Evolutionary conservation across 2,797 vertebrate species (phyloP), one percentile per base, ranked within the genome.

Genomic region (Carapus acus): DNA sequence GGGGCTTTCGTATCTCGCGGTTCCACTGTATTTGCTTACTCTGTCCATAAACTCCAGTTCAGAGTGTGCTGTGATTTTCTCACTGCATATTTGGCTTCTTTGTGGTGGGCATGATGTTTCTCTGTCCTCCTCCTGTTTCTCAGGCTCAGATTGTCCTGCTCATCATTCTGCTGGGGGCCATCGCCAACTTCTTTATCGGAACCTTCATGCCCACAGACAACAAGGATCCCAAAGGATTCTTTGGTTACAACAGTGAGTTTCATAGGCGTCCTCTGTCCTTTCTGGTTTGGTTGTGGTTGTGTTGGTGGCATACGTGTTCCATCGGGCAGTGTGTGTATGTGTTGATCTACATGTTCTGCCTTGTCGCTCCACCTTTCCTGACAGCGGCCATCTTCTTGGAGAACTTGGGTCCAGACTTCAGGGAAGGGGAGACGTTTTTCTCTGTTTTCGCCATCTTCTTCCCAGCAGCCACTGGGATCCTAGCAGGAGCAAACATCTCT

Each of bases 381-480:
- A 0, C 49, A 97, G 95, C 83, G 16, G 92, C 93, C 55, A 92
- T 98, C 79, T 87, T 98, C 74, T 69, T 83, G 57, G 94, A 98
- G 76, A 98, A 98, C 86, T 89, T 98, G 78, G 93, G 91, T 62
- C 94, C 95, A 11, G 91, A 93, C 77, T 97, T 98, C 66, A 86
- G 90, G 67, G 91, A 88, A 0, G 85, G 79, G 0, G 91, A 97
- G 78, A 91, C 90, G 1, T 98, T 98, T 82, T 98, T 98, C 80
- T 95, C 94, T 0, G 89, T 96, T 13, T 98, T 98, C 62, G 92
- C 95, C 54, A 97, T 98, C 76, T 98, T 98, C 83, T 98, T 98
- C 73, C 94, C 95, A 51, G 95, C 95, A 62, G 95, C 94, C 65
- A 98, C 95, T 40, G 95, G 95, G 67, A 98, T 98, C 78, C 87